A percentile compares a stretch with the other conserved stretches of the same genome.
Conservation (phyloP, 2,113 vertebrate species). For the Cebus imitator region DNA sequence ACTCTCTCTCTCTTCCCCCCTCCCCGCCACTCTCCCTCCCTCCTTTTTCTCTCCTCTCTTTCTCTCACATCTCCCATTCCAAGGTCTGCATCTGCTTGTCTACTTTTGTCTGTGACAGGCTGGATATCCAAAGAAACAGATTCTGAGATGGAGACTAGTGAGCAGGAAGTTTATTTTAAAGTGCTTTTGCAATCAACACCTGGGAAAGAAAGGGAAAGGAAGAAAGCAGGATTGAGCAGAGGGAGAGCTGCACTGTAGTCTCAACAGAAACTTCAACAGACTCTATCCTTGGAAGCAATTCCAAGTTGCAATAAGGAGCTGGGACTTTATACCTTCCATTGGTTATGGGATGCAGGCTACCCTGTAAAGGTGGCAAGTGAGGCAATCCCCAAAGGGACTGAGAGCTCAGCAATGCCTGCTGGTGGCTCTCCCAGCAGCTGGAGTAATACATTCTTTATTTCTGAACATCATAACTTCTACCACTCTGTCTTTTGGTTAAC, state of each 20-base stretch:
- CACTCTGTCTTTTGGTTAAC: background rate
- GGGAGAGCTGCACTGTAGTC: background rate
- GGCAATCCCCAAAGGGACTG: background rate
- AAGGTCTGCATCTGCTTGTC: background rate
- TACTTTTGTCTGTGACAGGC: background rate
- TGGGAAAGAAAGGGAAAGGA: background rate
- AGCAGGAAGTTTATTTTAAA: background rate
- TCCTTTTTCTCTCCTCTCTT: too few species aligned
- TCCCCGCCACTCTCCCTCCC: too few species aligned
- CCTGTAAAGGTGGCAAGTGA: background rate
- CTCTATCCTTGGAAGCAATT: background rate
- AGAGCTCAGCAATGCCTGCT: background rate
- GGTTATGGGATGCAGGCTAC: too few species aligned
- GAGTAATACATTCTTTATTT: background rate
- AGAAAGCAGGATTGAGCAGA: background rate
- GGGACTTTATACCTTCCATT: background rate
- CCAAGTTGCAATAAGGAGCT: background rate
- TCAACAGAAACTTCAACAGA: too few species aligned
- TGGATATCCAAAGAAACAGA: background rate
- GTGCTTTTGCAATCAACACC: background rate
- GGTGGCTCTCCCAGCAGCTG: background rate
- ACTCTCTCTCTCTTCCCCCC: too few species aligned
- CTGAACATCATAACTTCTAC: background rate
- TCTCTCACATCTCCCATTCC: background rate
- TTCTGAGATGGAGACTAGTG: background rate